Percentiles rank a stretch among this genome's conserved stretches.
Conservation (phyloP, 2,797 vertebrate species). For the Ptychobarbus kaznakovi region DNA sequence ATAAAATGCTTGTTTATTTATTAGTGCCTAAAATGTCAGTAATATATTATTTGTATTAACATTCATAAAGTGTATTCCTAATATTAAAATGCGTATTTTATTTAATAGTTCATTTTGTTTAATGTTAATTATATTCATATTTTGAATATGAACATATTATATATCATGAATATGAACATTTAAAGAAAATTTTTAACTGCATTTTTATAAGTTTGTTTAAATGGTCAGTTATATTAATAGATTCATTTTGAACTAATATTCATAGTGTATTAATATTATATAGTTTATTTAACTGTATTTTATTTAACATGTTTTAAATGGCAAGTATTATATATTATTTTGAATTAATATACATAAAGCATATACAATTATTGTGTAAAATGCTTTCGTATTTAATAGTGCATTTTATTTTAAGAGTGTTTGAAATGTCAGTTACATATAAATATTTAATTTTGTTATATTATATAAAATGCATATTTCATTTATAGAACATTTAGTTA, state of each 20-base stretch:
- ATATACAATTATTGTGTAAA: neutral
- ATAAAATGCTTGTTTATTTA: neutral
- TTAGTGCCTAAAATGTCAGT: neutral
- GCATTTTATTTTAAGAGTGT: neutral
- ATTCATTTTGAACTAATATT: neutral
- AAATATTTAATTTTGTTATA: neutral
- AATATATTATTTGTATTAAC: too few species aligned
- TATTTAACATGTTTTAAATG: neutral
- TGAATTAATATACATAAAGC: neutral
- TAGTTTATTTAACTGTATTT: neutral
- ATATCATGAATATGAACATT: neutral
- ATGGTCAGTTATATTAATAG: neutral
- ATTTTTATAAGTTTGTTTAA: neutral
- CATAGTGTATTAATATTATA: neutral
- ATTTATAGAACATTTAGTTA: too few species aligned
- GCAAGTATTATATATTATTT: neutral
- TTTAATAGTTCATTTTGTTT: neutral
- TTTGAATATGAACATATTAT: too few species aligned
- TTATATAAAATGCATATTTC: neutral
- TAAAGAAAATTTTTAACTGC: neutral
- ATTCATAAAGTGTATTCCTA: too few species aligned
- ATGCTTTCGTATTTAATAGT: neutral
- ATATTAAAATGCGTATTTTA: neutral
- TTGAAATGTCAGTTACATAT: neutral
- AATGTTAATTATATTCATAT: neutral